Evolutionary conservation across 2,888 invertebrate genomes (phyloP), one percentile per base, ranked within the genome.

Genomic region (Hemistola chrysoprasaria): DNA sequence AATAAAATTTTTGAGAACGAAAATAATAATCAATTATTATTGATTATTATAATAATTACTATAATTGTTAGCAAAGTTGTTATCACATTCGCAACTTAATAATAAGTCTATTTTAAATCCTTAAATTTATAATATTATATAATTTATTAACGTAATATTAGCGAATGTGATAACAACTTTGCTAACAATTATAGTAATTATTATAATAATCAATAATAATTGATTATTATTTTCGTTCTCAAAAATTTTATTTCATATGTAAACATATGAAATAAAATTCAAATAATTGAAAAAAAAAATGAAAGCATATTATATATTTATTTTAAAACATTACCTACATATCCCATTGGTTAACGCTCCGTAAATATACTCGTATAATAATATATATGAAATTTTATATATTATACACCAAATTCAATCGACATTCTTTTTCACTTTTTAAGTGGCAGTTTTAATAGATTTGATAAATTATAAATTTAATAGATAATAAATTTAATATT

Each of bases 61-160:
- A 42, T 31, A 50, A 42, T 47, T 28, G 7, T 5, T 31, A 30
- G 6, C 25, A 40, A 40, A 30, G 37, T 33, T 38, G 20, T 35
- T 40, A 41, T 48, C 35, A 38, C 38, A 40, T 35, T 27, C 16
- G 42, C 29, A 36, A 43, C 50, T 45, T 30, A 40, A 51, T 35
- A 27, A 47, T 30, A 38, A 43, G 66, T 71, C n/a, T 65, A 73
- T 65, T 64, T 63, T 57, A 65, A 70, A 41, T 43, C 34, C 47
- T 41, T 48, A 46, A 48, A 53, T 37, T 52, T 59, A 54, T 50
- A n/a, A n/a, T 54, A 52, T 58, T 55, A 55, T 61, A 66, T 61
- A 62, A 50, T 65, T 66, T 62, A 65, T n/a, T n/a, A n/a, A n/a
- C n/a, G n/a, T n/a, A n/a, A n/a, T n/a, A n/a, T n/a, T n/a, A n/a